A percentile compares a stretch with the other conserved stretches of the same genome.
Evolutionary conservation across 2,113 vertebrate species (phyloP).

Genomic region (Sebastes fasciatus): DNA sequence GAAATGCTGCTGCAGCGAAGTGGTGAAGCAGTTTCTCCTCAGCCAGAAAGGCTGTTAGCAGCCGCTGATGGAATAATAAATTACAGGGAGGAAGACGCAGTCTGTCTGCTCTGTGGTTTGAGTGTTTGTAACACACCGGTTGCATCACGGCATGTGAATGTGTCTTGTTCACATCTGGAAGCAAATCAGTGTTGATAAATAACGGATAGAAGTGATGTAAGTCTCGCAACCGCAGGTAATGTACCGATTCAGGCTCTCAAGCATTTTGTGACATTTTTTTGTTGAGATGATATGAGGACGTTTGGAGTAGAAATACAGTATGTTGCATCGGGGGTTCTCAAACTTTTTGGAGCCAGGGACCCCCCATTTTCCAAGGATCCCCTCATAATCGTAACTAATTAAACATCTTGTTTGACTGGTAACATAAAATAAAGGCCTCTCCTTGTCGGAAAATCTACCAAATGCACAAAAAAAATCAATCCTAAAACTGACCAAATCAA

Average conservation of each 20-base stretch:
- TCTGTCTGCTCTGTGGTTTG: slow-evolving; percentile 28
- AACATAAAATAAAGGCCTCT: not conserved
- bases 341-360: too few species aligned
- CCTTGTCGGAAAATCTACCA: not conserved
- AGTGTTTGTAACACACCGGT: slow-evolving; percentile 28
- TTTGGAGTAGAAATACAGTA: not conserved
- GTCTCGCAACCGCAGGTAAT: not conserved
- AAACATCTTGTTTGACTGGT: too few species aligned
- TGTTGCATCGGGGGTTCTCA: not conserved
- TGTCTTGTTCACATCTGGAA: slow-evolving; percentile 25
- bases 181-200: not conserved
- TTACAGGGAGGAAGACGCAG: slow-evolving; percentile 21
- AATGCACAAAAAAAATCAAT: not conserved
- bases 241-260: not conserved
- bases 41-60: slow-evolving; percentile 40
- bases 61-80: slow-evolving; percentile 63
- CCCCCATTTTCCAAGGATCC: too few species aligned
- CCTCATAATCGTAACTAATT: too few species aligned
- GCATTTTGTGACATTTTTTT: too few species aligned
- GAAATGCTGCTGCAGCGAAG: slow-evolving; percentile 49
- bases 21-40: slow-evolving; percentile 29
- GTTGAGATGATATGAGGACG: not conserved
- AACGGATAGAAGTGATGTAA: not conserved
- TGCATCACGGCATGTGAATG: slow-evolving; percentile 4
- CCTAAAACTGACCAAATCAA: not conserved